Conservation (phyloP, 2,888 invertebrate species). For the Neocrepidodera transversa region DNA sequence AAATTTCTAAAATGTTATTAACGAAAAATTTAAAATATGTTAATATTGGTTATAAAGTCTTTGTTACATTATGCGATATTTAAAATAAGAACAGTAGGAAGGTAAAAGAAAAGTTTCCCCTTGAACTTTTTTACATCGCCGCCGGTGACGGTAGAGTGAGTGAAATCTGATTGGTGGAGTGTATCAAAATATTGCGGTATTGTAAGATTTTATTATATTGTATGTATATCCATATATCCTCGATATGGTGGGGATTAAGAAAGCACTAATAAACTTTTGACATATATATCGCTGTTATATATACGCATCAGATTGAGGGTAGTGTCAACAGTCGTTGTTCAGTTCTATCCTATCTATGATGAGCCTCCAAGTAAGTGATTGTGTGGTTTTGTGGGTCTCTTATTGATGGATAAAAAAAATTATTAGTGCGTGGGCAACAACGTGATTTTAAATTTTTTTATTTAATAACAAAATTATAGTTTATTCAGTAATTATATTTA, state of each 20-base stretch:
- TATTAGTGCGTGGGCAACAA: too few species aligned
- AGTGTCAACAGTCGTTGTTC: slow-evolving; percentile 54
- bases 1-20: too few species aligned
- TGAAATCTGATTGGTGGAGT: slow-evolving; percentile 33
- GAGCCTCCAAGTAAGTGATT: slow-evolving; percentile 55
- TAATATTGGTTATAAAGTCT: too few species aligned
- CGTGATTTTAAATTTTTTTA: too few species aligned
- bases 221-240: slow-evolving; percentile 17
- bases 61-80: slow-evolving; percentile 1
- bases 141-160: slow-evolving; percentile 10
- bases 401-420: too few species aligned
- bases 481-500: too few species aligned
- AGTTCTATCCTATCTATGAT: slow-evolving; percentile 46
- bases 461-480: too few species aligned
- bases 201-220: slow-evolving; percentile 40
- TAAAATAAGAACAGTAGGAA: slow-evolving; percentile 1
- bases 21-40: too few species aligned
- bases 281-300: slow-evolving; percentile 46
- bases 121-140: slow-evolving; percentile 2
- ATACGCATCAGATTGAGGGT: slow-evolving; percentile 40
- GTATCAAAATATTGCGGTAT: slow-evolving; percentile 33
- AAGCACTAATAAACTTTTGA: slow-evolving; percentile 46
- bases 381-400: neutral
- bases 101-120: slow-evolving; percentile 15
- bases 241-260: slow-evolving; percentile 44